Evolutionary conservation across 1,140 invertebrate species (phyloP).

Genomic region (Leptoteleia sp.): DNA sequence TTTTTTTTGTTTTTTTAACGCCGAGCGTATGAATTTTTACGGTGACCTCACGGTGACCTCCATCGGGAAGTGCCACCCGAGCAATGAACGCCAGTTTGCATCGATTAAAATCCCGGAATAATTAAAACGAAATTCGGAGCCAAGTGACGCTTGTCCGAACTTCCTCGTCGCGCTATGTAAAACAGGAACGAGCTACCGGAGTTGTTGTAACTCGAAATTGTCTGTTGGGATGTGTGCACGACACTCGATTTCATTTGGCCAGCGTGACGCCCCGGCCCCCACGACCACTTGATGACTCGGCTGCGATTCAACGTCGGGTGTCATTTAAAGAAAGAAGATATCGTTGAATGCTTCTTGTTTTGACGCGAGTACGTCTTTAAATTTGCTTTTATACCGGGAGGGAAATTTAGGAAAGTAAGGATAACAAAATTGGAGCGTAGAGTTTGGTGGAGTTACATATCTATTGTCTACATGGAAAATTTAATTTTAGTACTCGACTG

Average conservation of each 20-base stretch:
- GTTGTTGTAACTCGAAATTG: conserved; percentile 46
- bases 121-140: conserved; percentile 53
- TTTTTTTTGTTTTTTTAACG: conserved; percentile 18
- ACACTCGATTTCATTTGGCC: conserved; percentile 19
- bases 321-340: no score
- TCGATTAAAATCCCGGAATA: conserved; percentile 63
- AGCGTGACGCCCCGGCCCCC: no score
- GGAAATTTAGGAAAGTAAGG: no score
- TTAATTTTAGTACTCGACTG: no score
- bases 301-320: no score
- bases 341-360: no score
- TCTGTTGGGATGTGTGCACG: conserved; percentile 23
- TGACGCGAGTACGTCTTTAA: no score
- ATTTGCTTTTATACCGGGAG: no score
- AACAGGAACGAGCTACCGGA: conserved; percentile 34
- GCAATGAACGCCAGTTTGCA: conserved; percentile 51
- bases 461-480: no score
- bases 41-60: neutral
- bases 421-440: no score
- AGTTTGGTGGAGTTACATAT: no score
- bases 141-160: conserved; percentile 42
- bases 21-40: conserved; percentile 38
- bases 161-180: conserved; percentile 51
- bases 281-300: no score
- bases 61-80: conserved; percentile 33